A percentile compares a stretch with the other conserved stretches of the same genome.
Evolutionary conservation across 2,797 vertebrate genomes (phyloP).

Genomic region (Tapera naevia): DNA sequence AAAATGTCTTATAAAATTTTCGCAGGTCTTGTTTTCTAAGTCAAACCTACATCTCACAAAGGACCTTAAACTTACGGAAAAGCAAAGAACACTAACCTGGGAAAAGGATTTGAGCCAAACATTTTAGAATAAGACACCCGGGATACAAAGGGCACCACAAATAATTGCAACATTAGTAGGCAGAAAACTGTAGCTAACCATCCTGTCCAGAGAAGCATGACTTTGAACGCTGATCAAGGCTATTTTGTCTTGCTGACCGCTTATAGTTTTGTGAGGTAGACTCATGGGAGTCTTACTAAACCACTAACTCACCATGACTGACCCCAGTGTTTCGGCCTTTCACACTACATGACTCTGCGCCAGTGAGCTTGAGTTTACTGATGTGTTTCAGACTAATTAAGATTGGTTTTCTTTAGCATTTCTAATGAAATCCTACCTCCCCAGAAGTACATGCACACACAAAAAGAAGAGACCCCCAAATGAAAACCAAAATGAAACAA

Average conservation of each 20-base stretch:
- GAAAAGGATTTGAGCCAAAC: conserved; percentile 62
- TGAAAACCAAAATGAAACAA: background rate
- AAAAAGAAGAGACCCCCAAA: background rate
- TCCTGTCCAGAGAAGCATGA: conserved; percentile 54
- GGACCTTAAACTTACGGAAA: conserved; percentile 57
- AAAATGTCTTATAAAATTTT: background rate
- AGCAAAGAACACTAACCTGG: conserved; percentile 60
- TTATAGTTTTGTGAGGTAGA: conserved; percentile 73
- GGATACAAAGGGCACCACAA: conserved; percentile 44
- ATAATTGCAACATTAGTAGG: conserved; percentile 62
- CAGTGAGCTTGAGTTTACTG: conserved; percentile 76
- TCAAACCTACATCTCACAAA: conserved; percentile 57
- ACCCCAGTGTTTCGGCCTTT: conserved; percentile 73
- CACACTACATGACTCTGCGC: conserved; percentile 65
- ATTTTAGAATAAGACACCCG: conserved; percentile 38
- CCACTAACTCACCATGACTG: conserved; percentile 77
- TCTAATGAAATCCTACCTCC: conserved; percentile 71
- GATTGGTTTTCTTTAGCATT: conserved; percentile 66
- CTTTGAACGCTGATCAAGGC: conserved; percentile 67
- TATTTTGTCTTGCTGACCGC: conserved; percentile 70
- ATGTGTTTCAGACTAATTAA: conserved; percentile 82
- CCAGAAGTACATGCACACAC: conserved; percentile 5
- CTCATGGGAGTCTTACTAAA: conserved; percentile 78
- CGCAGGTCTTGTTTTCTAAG: conserved; percentile 23
- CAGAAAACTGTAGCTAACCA: conserved; percentile 60